phyloP scores from a whole-genome alignment of 2,797 vertebrate species.

The Myripristis jacobus region DNA sequence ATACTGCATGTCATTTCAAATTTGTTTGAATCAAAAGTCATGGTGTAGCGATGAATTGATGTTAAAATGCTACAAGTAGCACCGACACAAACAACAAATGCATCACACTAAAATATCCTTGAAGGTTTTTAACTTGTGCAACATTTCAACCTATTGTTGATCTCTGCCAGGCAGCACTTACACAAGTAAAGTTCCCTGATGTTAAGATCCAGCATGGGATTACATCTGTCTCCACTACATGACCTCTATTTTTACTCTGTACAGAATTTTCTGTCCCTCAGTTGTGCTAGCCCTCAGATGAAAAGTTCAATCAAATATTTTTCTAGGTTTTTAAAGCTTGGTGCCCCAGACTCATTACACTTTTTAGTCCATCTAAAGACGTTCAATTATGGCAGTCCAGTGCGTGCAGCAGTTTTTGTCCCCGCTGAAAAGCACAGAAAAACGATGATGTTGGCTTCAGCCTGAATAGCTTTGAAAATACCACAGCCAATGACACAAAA shows the following conservation, averaged over 20 bases:
- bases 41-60: too few relatives aligned
- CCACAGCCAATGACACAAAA: constrained; percentile 55
- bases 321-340: constrained; percentile 3
- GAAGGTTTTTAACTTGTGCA: background rate
- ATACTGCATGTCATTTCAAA: too few relatives aligned
- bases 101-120: too few relatives aligned
- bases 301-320: constrained; percentile 9
- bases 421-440: constrained; percentile 30
- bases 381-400: constrained; percentile 21
- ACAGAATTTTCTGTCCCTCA: constrained; percentile 3
- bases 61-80: background rate
- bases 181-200: background rate
- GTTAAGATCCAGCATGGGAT: too few relatives aligned
- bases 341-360: constrained; percentile 30
- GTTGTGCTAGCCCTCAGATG: background rate
- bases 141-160: constrained; percentile 2
- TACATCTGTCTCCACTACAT: background rate
- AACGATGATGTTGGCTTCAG: constrained; percentile 47
- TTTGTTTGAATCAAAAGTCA: too few relatives aligned
- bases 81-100: background rate
- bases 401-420: constrained; percentile 14
- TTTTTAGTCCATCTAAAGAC: constrained; percentile 11
- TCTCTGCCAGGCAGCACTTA: background rate
- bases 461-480: constrained; percentile 54
- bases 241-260: constrained; percentile 2